Conservation (phyloP, 1,140 invertebrate species). For the Apocrypta bakeri region DNA sequence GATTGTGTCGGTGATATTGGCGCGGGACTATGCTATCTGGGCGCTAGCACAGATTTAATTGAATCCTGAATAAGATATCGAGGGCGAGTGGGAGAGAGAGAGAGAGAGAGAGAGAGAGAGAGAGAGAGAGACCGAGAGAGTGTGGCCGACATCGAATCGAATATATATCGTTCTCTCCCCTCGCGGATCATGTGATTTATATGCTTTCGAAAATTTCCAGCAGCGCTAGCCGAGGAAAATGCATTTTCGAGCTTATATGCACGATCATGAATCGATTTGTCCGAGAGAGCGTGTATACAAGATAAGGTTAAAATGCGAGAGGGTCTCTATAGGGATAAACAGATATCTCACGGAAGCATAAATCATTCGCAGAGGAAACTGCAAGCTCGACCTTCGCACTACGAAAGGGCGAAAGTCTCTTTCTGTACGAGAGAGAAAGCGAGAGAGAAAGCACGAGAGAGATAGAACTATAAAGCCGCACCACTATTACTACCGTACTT, state of each 20-base stretch:
- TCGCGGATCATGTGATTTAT: neutral
- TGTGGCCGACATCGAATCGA: neutral
- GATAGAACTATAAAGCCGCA: too few relatives aligned
- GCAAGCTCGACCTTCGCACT: neutral
- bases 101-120: too few relatives aligned
- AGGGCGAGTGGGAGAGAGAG: too few relatives aligned
- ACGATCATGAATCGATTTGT: slow-evolving; percentile 12
- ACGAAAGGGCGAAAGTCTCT: neutral
- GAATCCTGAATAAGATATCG: slow-evolving; percentile 37
- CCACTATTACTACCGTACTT: too few relatives aligned
- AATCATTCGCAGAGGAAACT: neutral
- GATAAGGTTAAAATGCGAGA: neutral
- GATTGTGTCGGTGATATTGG: slow-evolving; percentile 15
- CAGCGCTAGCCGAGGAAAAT: neutral
- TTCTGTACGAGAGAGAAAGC: too few relatives aligned
- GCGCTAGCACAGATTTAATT: slow-evolving; percentile 1
- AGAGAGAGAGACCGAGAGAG: too few relatives aligned
- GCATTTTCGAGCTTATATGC: slow-evolving; percentile 8
- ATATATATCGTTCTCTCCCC: too few relatives aligned
- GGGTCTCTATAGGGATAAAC: neutral
- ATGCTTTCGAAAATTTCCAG: neutral
- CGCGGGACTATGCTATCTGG: neutral
- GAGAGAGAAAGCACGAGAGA: too few relatives aligned
- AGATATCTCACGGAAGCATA: neutral
- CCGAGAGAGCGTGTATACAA: neutral